Percentiles rank a stretch among this genome's conserved stretches.
Conservation (phyloP, 2,888 invertebrate genomes). For the Pharmacophagus antenor region DNA sequence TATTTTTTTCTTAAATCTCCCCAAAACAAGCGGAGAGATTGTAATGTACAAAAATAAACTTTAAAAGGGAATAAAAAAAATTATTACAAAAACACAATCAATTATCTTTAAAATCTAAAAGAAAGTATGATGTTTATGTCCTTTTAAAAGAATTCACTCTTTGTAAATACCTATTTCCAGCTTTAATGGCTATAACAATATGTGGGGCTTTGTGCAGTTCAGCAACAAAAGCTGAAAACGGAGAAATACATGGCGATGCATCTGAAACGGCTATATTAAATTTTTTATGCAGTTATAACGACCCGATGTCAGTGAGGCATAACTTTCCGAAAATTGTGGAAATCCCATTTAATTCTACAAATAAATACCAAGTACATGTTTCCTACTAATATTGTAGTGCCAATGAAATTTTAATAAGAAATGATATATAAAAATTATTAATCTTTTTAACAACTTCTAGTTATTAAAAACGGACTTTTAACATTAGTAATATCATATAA, state of each 20-base stretch:
- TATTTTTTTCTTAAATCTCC: not conserved
- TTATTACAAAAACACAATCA: too few species aligned
- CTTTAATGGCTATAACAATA: slow-evolving; percentile 89
- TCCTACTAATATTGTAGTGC: not conserved
- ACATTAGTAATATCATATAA: too few species aligned
- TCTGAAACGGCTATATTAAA: slow-evolving; percentile 95
- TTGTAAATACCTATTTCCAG: slow-evolving; percentile 53
- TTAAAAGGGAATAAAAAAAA: too few species aligned
- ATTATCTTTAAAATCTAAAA: too few species aligned
- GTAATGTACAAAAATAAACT: too few species aligned
- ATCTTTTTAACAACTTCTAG: too few species aligned
- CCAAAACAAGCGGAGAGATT: not conserved
- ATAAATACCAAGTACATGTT: slow-evolving; percentile 88
- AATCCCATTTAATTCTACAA: slow-evolving; percentile 95
- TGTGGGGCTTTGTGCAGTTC: slow-evolving; percentile 97
- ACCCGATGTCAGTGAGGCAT: slow-evolving; percentile 87
- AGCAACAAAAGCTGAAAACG: slow-evolving; percentile 92
- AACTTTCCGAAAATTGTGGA: slow-evolving; percentile 93
- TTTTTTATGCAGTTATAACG: slow-evolving; percentile 83
- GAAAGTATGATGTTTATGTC: too few species aligned
- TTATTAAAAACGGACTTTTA: too few species aligned
- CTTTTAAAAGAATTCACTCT: not conserved
- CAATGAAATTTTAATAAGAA: not conserved
- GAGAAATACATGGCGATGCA: slow-evolving; percentile 92
- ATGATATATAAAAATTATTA: not conserved